A percentile compares a stretch with the other conserved stretches of the same genome.
Evolutionary conservation across 2,113 vertebrate species (phyloP).

Genomic region (Crypturellus undulatus): DNA sequence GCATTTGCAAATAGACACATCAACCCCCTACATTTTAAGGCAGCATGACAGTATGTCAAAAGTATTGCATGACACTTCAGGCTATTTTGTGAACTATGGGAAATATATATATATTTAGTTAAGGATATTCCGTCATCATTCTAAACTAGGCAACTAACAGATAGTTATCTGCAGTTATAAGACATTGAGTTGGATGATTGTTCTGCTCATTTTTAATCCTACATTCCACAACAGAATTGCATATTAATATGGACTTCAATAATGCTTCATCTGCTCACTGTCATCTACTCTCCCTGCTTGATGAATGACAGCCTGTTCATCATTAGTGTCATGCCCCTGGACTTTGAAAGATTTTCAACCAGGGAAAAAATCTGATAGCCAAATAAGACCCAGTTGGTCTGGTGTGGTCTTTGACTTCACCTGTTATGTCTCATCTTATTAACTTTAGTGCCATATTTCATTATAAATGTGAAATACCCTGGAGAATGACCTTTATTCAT

Average conservation of each 20-base stretch:
- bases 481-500: background rate
- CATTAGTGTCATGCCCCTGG: background rate
- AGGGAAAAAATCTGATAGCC: background rate
- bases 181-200: background rate
- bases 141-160: background rate
- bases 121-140: background rate
- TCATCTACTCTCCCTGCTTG: background rate
- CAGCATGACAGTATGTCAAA: background rate
- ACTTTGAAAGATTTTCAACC: background rate
- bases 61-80: background rate
- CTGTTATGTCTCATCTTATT: background rate
- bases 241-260: background rate
- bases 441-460: background rate
- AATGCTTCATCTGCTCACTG: background rate
- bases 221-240: background rate
- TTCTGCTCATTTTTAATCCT: background rate
- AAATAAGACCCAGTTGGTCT: background rate
- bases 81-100: background rate
- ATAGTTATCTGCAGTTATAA: background rate
- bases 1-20: background rate
- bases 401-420: background rate
- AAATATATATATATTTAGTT: background rate
- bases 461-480: background rate
- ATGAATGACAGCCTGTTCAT: background rate
- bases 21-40: background rate